These are phyloP conservation scores for Champsocephalus esox DNA, from an alignment of 2,797 vertebrate species.

Conservation along the genomic window DNA sequence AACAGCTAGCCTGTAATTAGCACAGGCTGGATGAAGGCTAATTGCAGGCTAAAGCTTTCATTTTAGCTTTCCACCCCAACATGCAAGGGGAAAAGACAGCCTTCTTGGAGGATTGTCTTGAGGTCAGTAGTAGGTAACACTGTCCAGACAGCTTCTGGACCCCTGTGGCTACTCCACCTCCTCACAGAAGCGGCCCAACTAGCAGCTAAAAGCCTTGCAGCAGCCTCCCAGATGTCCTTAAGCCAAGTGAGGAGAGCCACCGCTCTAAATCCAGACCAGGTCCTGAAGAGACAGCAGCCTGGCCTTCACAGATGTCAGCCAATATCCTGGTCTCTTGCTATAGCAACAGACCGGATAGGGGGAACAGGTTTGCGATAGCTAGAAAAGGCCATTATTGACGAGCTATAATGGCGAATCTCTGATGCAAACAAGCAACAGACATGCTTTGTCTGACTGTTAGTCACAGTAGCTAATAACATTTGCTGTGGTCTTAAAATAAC, in stretches of 20 bases:
- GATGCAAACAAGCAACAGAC: neutral
- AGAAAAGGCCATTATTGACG: conserved; percentile 6
- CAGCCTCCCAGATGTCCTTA: conserved; percentile 31
- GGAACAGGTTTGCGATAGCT: conserved; percentile 16
- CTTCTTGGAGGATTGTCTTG: conserved; percentile 6
- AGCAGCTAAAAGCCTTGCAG: conserved; percentile 18
- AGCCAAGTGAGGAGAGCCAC: conserved; percentile 25
- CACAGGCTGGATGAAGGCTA: conserved; percentile 4
- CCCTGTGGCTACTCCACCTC: conserved; percentile 6
- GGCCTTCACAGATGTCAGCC: conserved; percentile 28
- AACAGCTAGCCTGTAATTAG: conserved; percentile 42
- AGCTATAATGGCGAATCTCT: conserved; percentile 20
- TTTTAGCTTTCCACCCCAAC: conserved; percentile 20
- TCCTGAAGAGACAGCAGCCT: conserved; percentile 20
- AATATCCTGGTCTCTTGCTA: conserved; percentile 22
- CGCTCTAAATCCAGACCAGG: conserved; percentile 2
- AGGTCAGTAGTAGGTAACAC: conserved; percentile 1
- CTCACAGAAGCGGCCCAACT: conserved; percentile 18
- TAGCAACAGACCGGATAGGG: conserved; percentile 22
- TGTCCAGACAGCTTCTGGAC: conserved; percentile 1
- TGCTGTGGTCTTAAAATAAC: neutral
- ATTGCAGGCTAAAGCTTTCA: conserved; percentile 27
- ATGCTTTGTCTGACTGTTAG: neutral
- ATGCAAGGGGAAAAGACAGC: conserved; percentile 6
- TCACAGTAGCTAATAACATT: conserved; percentile 25